Evolutionary conservation across 2,797 vertebrate species (phyloP).

Genomic region (Gephyroberyx darwinii): DNA sequence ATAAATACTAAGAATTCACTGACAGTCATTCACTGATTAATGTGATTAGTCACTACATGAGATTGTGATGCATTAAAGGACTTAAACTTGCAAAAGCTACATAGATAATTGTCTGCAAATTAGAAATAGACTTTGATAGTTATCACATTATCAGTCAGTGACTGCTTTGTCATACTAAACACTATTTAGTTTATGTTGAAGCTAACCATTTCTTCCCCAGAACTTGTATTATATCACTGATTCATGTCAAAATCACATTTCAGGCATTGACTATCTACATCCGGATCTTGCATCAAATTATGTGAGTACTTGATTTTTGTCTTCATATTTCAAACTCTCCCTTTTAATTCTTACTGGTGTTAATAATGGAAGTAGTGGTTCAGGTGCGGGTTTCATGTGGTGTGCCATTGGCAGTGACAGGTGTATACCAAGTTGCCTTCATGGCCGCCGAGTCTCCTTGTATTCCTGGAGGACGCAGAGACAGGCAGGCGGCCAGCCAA

Average conservation of each 20-base stretch:
- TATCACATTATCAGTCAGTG: not conserved
- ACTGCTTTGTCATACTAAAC: not conserved
- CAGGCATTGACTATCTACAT: conserved; percentile 99
- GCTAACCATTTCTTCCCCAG: not conserved
- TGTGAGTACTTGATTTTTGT: conserved; percentile 86
- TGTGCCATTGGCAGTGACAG: conserved; percentile 63
- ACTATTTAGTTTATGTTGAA: not conserved
- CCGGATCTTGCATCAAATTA: conserved; percentile 98
- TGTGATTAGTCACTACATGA: not conserved
- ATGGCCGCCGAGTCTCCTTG: conserved; percentile 73
- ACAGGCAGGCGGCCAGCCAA: conserved; percentile 73
- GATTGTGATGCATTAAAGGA: not conserved
- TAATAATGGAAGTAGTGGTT: conserved; percentile 40
- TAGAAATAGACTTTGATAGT: not conserved
- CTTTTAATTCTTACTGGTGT: conserved; percentile 39
- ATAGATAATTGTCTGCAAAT: not conserved
- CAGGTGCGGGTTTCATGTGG: conserved; percentile 39
- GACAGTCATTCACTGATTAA: not conserved
- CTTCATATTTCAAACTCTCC: conserved; percentile 37
- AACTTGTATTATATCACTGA: conserved; percentile 33
- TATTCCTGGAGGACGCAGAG: conserved; percentile 67
- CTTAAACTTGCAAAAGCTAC: not conserved
- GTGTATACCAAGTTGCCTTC: conserved; percentile 65
- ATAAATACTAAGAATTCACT: no score
- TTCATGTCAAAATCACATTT: conserved; percentile 68